These are phyloP conservation scores for Marronus borbonicus DNA, from an alignment of 2,888 invertebrate genomes.

Conservation along the genomic window DNA sequence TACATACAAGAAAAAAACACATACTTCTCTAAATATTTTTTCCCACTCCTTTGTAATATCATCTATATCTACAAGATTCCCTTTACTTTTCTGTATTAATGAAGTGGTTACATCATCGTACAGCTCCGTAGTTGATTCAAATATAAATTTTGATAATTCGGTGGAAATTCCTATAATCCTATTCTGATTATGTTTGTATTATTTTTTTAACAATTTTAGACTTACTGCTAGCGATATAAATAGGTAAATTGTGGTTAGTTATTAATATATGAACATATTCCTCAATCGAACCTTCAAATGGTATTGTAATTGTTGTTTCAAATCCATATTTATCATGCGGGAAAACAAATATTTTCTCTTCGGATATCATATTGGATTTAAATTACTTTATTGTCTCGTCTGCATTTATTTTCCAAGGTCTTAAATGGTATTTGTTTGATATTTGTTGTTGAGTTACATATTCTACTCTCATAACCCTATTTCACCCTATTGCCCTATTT, in stretches of 20 bases:
- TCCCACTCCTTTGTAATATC: conserved; percentile 86
- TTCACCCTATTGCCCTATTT: no score
- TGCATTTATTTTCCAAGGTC: no score
- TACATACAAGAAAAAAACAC: conserved; percentile 52
- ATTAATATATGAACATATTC: conserved; percentile 65
- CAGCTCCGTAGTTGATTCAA: conserved; percentile 47
- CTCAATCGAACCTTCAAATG: conserved; percentile 62
- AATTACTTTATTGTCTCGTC: not conserved
- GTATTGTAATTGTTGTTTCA: conserved; percentile 61
- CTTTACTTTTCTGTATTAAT: conserved; percentile 65
- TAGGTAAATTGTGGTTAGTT: conserved; percentile 62
- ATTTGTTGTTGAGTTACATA: no score
- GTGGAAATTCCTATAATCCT: conserved; percentile 52
- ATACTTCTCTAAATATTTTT: conserved; percentile 79
- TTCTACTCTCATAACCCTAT: no score
- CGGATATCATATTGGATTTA: conserved; percentile 8
- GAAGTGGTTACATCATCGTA: conserved; percentile 51
- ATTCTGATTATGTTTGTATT: conserved; percentile 8
- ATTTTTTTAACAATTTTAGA: not conserved
- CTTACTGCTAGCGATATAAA: conserved; percentile 68
- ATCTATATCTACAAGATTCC: conserved; percentile 80
- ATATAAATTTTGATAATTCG: conserved; percentile 52
- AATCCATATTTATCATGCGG: conserved; percentile 57
- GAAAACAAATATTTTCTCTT: conserved; percentile 46
- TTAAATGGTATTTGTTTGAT: no score